Percentiles rank a stretch among this genome's conserved stretches.
Evolutionary conservation across 2,113 vertebrate genomes (phyloP).

Genomic region (Carassius gibelio): DNA sequence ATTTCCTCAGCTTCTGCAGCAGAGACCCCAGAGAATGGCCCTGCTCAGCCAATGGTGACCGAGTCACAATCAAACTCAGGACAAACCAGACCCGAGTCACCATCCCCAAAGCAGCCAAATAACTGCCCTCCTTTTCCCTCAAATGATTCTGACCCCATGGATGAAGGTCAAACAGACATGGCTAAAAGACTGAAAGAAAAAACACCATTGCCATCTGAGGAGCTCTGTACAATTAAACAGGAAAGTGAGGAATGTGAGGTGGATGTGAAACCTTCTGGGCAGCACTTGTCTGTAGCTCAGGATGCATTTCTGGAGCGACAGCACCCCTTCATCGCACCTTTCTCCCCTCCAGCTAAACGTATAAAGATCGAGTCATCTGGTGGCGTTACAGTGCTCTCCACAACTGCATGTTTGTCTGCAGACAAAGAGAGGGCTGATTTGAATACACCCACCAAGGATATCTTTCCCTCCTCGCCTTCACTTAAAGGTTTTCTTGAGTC

Average conservation of each 20-base stretch:
- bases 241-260: constrained; percentile 49
- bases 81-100: constrained; percentile 60
- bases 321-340: constrained; percentile 71
- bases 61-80: constrained; percentile 65
- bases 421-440: constrained; percentile 66
- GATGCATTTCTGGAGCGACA: constrained; percentile 63
- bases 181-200: constrained; percentile 56
- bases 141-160: constrained; percentile 59
- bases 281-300: constrained; percentile 42
- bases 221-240: constrained; percentile 48
- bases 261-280: constrained; percentile 37
- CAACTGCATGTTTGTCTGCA: constrained; percentile 84
- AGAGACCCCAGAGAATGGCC: constrained; percentile 48
- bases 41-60: constrained; percentile 50
- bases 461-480: constrained; percentile 84
- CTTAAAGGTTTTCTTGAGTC: constrained; percentile 94
- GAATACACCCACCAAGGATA: constrained; percentile 87
- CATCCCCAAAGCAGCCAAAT: constrained; percentile 56
- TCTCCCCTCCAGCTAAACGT: constrained; percentile 81
- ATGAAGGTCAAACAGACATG: constrained; percentile 54
- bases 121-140: constrained; percentile 50
- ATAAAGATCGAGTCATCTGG: constrained; percentile 94
- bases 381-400: constrained; percentile 91
- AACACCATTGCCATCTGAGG: constrained; percentile 40
- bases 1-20: constrained; percentile 41